Evolutionary conservation across 2,888 invertebrate species (phyloP), one percentile per base, ranked within the genome.

Genomic region (Amphipyra tragopoginis): DNA sequence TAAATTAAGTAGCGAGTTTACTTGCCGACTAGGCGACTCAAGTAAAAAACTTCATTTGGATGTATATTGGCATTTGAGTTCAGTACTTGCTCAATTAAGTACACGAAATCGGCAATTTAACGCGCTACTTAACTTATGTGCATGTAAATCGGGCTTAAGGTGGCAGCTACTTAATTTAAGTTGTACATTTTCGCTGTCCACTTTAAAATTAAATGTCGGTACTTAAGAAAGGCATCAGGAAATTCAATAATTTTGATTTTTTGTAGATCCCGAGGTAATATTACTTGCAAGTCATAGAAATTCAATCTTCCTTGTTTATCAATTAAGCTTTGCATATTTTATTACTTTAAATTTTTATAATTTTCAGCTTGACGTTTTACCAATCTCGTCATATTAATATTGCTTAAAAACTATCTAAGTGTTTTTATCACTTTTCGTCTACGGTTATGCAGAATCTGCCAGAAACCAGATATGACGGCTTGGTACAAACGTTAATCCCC

Each of bases 121-220:
- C n/a, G n/a, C n/a, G n/a, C 21, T 21, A 21, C 21, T 21, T 21
- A 21, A 21, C 21, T 21, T 21, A 21, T 21, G 21, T 21, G 21
- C 3, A 3, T 21, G 21, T 21, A 21, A 21, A 21, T 21, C 21
- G 21, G 21, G 21, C 21, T 21, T 21, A 21, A 21, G 21, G 21
- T 21, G 21, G 3, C 21, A 21, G 83, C 80, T 85, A 29, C 45
- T 33, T 39, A 38, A n/a, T 26, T 47, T 9, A 68, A 73, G 14
- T 61, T 57, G 39, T 56, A 70, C 7, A 59, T 52, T 26, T 45
- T 26, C 43, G 13, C 33, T 53, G 42, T 54, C 39, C 49, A 45
- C 10, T 50, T 21, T 29, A 21, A 9, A 10, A 36, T 3, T 36
- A 36, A 33, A 58, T 33, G 39, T n/a, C n/a, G n/a, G n/a, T 48